Base-by-base conservation (phyloP, 2,797 vertebrate species). In the Antennarius maculatus region DNA sequence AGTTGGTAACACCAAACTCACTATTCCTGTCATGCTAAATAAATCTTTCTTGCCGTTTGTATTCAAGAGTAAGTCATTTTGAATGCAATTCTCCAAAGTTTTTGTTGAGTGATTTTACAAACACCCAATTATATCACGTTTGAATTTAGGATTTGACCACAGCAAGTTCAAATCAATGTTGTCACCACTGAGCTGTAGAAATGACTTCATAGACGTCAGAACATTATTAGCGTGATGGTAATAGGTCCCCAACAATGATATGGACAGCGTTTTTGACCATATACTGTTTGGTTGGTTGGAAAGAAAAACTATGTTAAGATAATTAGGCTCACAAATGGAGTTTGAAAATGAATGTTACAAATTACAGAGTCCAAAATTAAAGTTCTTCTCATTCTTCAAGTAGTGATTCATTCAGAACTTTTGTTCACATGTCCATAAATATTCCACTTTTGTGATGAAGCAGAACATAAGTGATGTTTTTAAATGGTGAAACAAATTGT, bases 401-500 rank as follows among this genome's bases (percentile, higher is more conserved):
- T 17, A 10, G 18, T 18, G 16, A 62, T 45, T 47, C 2, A 29
- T 56, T 52, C 12, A 15, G 34, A 56, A 34, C 46, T 54, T 31
- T 47, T 53, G 31, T 58, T 66, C 29, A 28, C 13, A 43, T 16
- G 68, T 63, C 73, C 67, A 46, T 50, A 56, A 54, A 23, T 23
- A 8, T 34, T 66, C 50, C 41, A 70, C 58, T 60, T 79, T 56
- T 74, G 76, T 76, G 52, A 41, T 60, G 46, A 66, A 47, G 64
- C 74, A 45, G 46, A 73, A 61, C 61, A 55, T 43, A 70, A 60
- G 66, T 47, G 28, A 58, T 64, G 54, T 68, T 66, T 73, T 62
- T 70, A 57, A 61, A 76, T 64, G 51, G 5, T 50, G 47, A 74
- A 72, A 64, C 46, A 47, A 77, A 18, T 75, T 74, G 77, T 66